Conservation (phyloP, 2,797 vertebrate genomes). For the Euphonia xanthogaster region DNA sequence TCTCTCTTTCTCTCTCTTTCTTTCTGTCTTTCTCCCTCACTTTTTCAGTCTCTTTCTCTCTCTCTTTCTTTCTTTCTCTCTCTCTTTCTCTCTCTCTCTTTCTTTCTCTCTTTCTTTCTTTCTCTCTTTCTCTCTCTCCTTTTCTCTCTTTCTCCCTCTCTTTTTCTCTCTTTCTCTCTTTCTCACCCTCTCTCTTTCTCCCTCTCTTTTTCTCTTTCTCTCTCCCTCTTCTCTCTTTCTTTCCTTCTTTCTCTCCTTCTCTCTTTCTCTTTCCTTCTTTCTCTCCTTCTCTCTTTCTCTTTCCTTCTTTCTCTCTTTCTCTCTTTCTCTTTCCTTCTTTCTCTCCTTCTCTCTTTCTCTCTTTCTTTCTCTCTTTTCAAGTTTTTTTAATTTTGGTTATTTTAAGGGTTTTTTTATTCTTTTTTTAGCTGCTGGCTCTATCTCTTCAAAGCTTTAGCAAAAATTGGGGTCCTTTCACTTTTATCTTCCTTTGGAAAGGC, state of each 20-base stretch:
- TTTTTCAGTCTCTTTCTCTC: accelerated
- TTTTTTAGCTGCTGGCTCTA: slow-evolving; percentile 84
- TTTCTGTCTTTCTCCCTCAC: accelerated
- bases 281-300: accelerated
- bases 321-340: accelerated
- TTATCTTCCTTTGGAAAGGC: slow-evolving; percentile 80
- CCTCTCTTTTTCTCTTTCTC: accelerated
- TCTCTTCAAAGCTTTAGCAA: slow-evolving; percentile 83
- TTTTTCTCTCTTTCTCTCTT: accelerated
- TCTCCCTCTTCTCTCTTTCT: accelerated
- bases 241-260: accelerated
- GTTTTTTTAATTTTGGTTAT: slow-evolving; percentile 39
- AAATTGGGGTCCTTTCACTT: slow-evolving; percentile 72
- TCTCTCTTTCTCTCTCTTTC: accelerated
- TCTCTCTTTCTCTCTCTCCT: accelerated
- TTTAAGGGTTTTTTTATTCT: slow-evolving; percentile 1
- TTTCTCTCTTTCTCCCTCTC: accelerated
- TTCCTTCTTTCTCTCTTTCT: accelerated
- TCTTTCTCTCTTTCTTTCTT: accelerated
- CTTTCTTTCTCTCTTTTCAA: accelerated
- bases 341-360: accelerated
- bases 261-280: accelerated
- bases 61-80: accelerated
- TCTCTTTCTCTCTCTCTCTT: accelerated
- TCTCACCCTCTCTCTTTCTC: accelerated